Evolutionary conservation across 2,113 vertebrate genomes (phyloP).

Genomic region (Cololabis saira): DNA sequence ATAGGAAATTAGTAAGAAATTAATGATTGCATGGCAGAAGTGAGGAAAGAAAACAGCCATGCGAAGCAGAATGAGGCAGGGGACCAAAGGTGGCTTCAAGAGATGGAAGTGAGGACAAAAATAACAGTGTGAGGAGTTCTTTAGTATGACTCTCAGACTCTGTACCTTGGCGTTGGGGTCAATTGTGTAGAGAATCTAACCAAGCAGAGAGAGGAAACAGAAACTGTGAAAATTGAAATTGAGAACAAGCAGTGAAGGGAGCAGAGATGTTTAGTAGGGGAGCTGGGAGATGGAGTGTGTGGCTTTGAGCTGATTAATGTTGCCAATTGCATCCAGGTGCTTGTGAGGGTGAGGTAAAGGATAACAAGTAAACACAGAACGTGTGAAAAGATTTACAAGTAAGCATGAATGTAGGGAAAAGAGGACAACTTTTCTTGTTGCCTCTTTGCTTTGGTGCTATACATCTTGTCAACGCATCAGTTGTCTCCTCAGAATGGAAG

Average conservation of each 20-base stretch:
- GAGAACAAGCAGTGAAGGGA: conserved; percentile 6
- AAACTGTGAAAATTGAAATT: too few species aligned
- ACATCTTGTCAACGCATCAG: conserved; percentile 5
- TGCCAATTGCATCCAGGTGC: conserved; percentile 27
- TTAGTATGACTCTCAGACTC: conserved; percentile 2
- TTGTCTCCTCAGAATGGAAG: conserved; percentile 14
- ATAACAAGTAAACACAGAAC: conserved; percentile 2
- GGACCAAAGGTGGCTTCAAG: conserved; percentile 15
- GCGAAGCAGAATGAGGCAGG: neutral
- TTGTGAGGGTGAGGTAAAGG: conserved; percentile 35
- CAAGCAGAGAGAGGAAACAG: too few species aligned
- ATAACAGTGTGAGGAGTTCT: neutral
- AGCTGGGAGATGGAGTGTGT: conserved; percentile 16
- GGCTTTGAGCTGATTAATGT: conserved; percentile 37
- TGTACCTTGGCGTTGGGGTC: too few species aligned
- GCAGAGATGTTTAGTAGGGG: neutral
- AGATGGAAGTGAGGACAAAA: conserved; percentile 1
- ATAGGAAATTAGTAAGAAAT: conserved; percentile 23
- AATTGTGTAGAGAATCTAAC: too few species aligned
- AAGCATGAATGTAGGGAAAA: neutral
- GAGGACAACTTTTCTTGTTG: neutral
- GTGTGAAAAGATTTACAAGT: conserved; percentile 6
- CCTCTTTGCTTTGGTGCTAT: neutral
- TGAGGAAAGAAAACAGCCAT: conserved; percentile 8
- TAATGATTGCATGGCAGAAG: conserved; percentile 9